Evolutionary conservation across 2,888 invertebrate species (phyloP).

Genomic region (Chaitophorus viminalis): DNA sequence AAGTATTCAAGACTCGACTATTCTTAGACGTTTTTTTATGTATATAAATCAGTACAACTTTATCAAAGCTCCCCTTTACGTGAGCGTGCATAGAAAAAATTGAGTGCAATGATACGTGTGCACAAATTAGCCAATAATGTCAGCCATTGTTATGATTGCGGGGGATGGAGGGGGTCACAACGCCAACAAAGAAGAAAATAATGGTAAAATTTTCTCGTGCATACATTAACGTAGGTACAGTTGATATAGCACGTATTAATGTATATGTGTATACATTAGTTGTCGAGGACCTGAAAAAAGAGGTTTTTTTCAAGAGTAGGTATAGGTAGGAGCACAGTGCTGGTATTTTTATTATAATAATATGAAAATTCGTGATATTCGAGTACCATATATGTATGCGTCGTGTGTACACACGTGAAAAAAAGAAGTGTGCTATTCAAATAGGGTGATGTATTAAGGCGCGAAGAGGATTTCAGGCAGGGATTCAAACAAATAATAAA

Average conservation of each 20-base stretch:
- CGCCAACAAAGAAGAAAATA: conserved; percentile 25
- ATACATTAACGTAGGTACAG: not conserved
- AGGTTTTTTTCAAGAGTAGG: conserved; percentile 11
- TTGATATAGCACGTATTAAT: not conserved
- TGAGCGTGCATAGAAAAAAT: not conserved
- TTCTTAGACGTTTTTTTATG: not conserved
- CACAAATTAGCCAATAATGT: conserved; percentile 35
- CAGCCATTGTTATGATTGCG: conserved; percentile 15
- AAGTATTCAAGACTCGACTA: not conserved
- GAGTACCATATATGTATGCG: not conserved
- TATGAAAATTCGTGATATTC: conserved; percentile 49
- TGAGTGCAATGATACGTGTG: conserved; percentile 15
- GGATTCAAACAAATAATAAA: conserved; percentile 44
- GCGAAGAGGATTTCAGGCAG: conserved; percentile 49
- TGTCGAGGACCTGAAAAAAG: conserved; percentile 1
- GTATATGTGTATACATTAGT: not conserved
- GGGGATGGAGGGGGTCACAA: not conserved
- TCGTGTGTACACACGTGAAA: not conserved
- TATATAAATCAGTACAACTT: not conserved
- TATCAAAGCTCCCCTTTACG: not conserved
- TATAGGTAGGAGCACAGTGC: not conserved
- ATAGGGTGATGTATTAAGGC: conserved; percentile 44
- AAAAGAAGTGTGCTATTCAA: conserved; percentile 43
- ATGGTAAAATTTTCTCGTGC: conserved; percentile 18
- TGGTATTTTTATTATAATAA: conserved; percentile 50